A percentile compares a stretch with the other conserved stretches of the same genome.
phyloP scores from a whole-genome alignment of 1,140 invertebrate genomes.

The Odontomachus brunneus region DNA sequence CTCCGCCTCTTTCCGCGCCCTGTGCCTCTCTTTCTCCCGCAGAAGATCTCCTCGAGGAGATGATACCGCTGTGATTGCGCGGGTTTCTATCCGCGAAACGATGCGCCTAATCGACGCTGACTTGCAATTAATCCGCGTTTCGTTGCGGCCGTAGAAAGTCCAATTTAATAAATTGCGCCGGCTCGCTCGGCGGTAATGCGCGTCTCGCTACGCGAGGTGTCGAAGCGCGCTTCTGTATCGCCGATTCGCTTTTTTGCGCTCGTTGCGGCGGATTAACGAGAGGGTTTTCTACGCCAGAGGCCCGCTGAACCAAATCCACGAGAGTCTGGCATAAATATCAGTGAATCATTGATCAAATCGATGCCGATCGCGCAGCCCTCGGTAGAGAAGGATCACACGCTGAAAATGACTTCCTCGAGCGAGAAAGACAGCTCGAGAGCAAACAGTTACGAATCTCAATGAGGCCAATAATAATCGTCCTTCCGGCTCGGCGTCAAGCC shows the following conservation, averaged over 20 bases:
- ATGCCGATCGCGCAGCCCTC: neutral
- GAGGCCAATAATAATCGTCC: constrained; percentile 33
- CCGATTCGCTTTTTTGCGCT: neutral
- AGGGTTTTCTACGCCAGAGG: constrained; percentile 8
- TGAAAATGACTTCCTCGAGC: constrained; percentile 4
- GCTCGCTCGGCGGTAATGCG: neutral
- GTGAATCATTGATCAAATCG: neutral
- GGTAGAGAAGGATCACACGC: neutral
- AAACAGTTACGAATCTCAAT: constrained; percentile 34
- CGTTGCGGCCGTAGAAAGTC: constrained; percentile 39
- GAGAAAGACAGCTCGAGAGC: neutral
- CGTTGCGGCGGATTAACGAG: constrained; percentile 9
- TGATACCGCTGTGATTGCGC: constrained; percentile 51
- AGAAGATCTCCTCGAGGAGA: constrained; percentile 20
- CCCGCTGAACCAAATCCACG: neutral
- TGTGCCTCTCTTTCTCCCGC: constrained; percentile 1
- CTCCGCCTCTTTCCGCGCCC: constrained; percentile 5
- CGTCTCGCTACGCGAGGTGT: constrained; percentile 1
- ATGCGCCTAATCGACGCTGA: constrained; percentile 60
- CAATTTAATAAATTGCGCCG: constrained; percentile 55
- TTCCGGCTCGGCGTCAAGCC: constrained; percentile 38
- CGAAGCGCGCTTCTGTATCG: neutral
- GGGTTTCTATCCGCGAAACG: constrained; percentile 49
- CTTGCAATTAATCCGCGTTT: constrained; percentile 55
- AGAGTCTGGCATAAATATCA: neutral